Conservation (phyloP, 2,113 vertebrate species). For the Octodon degus region DNA sequence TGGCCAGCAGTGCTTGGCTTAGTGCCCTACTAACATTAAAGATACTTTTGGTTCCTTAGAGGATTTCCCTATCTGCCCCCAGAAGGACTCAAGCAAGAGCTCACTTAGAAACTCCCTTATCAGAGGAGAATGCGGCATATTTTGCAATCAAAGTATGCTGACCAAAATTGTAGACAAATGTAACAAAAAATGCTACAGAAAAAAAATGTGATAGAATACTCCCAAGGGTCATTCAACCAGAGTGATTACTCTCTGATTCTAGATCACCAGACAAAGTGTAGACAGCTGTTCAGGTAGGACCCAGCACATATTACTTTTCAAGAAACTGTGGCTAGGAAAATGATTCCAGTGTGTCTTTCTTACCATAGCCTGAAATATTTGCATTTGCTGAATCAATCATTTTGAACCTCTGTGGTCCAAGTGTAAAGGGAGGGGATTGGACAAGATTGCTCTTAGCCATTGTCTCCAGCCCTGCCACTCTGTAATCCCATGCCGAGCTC, state of each 20-base stretch:
- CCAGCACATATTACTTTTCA: not conserved
- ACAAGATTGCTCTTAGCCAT: not conserved
- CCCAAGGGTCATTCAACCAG: not conserved
- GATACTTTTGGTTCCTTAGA: not conserved
- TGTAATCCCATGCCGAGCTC: not conserved
- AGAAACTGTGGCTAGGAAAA: not conserved
- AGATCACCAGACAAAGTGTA: not conserved
- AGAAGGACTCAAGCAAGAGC: not conserved
- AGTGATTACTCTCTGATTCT: not conserved
- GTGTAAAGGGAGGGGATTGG: slow-evolving; percentile 29
- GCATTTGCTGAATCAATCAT: not conserved
- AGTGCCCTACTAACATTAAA: not conserved
- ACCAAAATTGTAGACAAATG: not conserved
- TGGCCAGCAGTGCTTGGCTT: not conserved
- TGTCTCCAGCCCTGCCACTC: slow-evolving; percentile 9
- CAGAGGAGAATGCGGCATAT: not conserved
- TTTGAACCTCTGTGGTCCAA: not conserved
- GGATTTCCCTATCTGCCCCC: not conserved
- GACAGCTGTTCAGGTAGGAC: not conserved
- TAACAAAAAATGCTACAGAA: not conserved
- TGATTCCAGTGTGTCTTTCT: not conserved
- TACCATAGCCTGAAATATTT: not conserved
- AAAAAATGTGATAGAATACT: not conserved
- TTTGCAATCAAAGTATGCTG: not conserved
- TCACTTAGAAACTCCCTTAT: not conserved